A percentile compares a stretch with the other conserved stretches of the same genome.
Evolutionary conservation across 2,888 invertebrate genomes (phyloP).

Genomic region (Sericinus montela): DNA sequence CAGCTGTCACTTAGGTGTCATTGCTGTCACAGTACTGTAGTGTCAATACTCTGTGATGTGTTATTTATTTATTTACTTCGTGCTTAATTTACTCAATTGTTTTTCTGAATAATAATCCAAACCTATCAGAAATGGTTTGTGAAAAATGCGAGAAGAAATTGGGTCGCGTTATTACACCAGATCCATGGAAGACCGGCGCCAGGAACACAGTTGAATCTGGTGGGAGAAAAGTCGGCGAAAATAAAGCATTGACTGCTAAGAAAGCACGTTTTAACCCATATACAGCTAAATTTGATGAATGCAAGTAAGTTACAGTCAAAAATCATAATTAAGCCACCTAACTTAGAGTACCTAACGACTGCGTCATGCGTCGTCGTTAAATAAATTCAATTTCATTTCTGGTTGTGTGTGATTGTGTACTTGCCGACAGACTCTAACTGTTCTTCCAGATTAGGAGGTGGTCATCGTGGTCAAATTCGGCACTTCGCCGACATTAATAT

Average conservation of each 20-base stretch:
- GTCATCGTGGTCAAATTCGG: no score
- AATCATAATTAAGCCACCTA: no score
- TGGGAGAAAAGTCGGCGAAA: constrained; percentile 95
- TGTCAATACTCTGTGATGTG: no score
- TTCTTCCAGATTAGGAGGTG: no score
- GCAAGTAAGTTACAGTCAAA: constrained; percentile 71
- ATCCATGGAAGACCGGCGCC: constrained; percentile 97
- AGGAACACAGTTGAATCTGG: constrained; percentile 95
- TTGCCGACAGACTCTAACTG: no score
- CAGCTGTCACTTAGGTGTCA: no score
- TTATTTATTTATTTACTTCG: neutral
- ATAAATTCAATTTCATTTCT: no score
- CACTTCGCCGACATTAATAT: no score
- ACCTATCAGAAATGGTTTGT: constrained; percentile 86
- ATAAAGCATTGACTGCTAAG: constrained; percentile 92
- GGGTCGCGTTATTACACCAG: constrained; percentile 96
- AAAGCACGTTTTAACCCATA: constrained; percentile 93
- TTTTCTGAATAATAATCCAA: neutral
- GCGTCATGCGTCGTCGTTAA: no score
- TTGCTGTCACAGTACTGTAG: no score
- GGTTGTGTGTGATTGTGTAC: no score
- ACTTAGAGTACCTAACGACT: no score
- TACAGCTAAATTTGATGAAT: constrained; percentile 86
- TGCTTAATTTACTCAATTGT: neutral
- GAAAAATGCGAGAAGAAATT: constrained; percentile 95